Base-by-base conservation (phyloP, 2,888 invertebrate species). In the Xylota segnis region DNA sequence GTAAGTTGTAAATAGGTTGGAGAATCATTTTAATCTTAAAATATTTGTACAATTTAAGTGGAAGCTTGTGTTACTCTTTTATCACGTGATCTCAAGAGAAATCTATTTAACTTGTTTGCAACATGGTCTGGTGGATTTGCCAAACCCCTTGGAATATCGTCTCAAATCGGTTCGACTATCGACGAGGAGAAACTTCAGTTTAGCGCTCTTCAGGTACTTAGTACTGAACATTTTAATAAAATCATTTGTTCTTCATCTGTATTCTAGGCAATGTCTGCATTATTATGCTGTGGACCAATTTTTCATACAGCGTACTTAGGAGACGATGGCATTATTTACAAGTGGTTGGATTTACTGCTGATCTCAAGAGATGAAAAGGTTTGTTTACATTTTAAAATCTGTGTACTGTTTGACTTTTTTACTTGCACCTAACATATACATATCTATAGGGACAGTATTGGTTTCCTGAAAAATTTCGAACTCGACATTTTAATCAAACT, bases 241-340 rank as follows among this genome's bases (percentile, higher is more conserved):
- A 32, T 32, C 5, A 2, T 32, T 32, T 32, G 1, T 32, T 4
- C 0, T 7, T 32, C 32, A 32, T 32, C 14, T 40, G 40, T 76
- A 59, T 82, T 94, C 68, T 94, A 98, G 94, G 99, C 99, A 1
- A 98, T 99, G 97, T 98, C 98, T 84, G 97, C 98, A 9, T 93
- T 99, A 29, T 94, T 99, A 1, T 98, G 98, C 91, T 99, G 99
- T 91, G 99, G 99, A 0, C 96, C 98, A 0, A 97, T 98, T 89
- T 99, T 99, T 92, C 97, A 98, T 89, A 94, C 96, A 0, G 94
- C 94, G 59, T 96, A 96, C 32, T 93, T 97, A 40, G 95, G 96
- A 7, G 98, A 98, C 90, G 99, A 99, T 90, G 98, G 98, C 58
- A 95, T 96, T 4, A 95, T 98, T 88, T 99, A 98, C 91, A 95